phyloP scores from a whole-genome alignment of 2,113 vertebrate species.

The Microtus oregoni region DNA sequence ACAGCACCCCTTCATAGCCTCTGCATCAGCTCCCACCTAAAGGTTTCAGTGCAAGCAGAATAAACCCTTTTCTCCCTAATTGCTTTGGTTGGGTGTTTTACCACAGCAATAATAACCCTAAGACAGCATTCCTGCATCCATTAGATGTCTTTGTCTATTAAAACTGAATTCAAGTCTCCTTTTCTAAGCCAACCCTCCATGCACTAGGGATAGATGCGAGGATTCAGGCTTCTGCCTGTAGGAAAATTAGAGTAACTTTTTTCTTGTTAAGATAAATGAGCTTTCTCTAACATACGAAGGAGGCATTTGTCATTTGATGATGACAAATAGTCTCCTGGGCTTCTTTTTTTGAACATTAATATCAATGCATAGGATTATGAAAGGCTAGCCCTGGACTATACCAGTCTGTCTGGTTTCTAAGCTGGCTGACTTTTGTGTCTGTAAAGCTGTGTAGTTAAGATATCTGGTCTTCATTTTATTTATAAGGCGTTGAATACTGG shows the following conservation, averaged over 20 bases:
- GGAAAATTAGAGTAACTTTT: neutral
- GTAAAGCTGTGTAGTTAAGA: neutral
- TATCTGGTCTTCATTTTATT: neutral
- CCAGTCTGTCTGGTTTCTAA: neutral
- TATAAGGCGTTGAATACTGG: constrained; percentile 18
- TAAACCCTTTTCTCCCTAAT: neutral
- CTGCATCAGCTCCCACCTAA: neutral
- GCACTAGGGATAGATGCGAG: neutral
- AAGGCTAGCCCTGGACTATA: constrained; percentile 5
- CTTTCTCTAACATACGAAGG: neutral
- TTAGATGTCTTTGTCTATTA: neutral
- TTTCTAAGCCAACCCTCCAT: neutral
- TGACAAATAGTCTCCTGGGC: neutral
- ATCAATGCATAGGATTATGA: constrained; percentile 41
- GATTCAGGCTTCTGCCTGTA: neutral
- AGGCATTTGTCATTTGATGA: constrained; percentile 44
- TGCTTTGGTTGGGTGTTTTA: neutral
- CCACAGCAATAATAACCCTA: neutral
- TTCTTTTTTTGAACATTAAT: constrained; percentile 49
- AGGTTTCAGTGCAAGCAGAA: neutral
- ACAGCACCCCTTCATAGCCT: too few species aligned
- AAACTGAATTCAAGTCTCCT: neutral
- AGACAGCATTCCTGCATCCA: neutral
- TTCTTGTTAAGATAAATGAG: constrained; percentile 30
- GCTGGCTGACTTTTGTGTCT: neutral